Conservation (phyloP, 1,140 invertebrate species). For the Schlechtendalia chinensis region DNA sequence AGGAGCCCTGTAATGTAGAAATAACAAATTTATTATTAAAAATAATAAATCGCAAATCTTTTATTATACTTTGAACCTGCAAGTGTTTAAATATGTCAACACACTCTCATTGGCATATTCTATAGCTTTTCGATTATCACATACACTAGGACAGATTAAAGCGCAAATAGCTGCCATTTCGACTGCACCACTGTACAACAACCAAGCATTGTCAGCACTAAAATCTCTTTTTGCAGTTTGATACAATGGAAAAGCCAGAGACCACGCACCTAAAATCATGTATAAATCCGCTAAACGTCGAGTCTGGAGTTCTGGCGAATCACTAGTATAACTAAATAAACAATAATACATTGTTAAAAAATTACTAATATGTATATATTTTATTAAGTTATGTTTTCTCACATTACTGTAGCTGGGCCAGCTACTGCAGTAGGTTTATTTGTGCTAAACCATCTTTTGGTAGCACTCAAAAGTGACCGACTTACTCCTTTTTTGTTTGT, state of each 20-base stretch:
- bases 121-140: slow-evolving; percentile 70
- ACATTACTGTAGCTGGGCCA: slow-evolving; percentile 54
- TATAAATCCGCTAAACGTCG: slow-evolving; percentile 90
- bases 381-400: background rate
- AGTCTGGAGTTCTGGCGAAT: slow-evolving; percentile 90
- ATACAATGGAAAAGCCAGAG: slow-evolving; percentile 88
- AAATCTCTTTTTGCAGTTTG: slow-evolving; percentile 96
- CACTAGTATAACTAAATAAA: slow-evolving; percentile 71
- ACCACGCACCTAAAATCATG: slow-evolving; percentile 94
- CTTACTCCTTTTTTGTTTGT: slow-evolving; percentile 88
- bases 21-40: background rate
- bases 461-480: slow-evolving; percentile 86
- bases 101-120: slow-evolving; percentile 95
- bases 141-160: slow-evolving; percentile 73
- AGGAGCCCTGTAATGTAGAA: slow-evolving; percentile 66
- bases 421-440: slow-evolving; percentile 70
- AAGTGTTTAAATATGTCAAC: slow-evolving; percentile 81
- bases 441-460: slow-evolving; percentile 91
- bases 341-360: background rate
- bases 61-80: slow-evolving; percentile 63
- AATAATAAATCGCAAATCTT: background rate
- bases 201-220: slow-evolving; percentile 92
- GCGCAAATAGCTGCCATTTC: slow-evolving; percentile 93
- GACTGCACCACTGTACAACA: slow-evolving; percentile 91
- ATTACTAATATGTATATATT: background rate